Base-by-base conservation (phyloP, 2,888 invertebrate species). In the Frankliniella intonsa region DNA sequence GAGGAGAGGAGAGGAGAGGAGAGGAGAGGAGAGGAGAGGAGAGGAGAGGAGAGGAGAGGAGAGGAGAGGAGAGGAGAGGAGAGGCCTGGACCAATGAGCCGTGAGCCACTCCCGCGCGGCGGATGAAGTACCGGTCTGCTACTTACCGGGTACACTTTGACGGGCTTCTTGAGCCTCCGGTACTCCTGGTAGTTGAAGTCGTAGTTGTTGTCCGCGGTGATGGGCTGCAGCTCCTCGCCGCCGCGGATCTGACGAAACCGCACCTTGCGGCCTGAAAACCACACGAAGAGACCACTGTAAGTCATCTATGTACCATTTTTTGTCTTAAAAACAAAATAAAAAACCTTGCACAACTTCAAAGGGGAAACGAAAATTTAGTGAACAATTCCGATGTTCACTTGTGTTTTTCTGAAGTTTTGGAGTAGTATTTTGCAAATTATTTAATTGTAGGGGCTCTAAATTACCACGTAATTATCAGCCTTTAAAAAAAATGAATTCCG, bases 161-260 rank as follows among this genome's bases (percentile, higher is more conserved):
- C 94, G 19, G 93, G 94, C 83, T 91, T 90, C 85, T 95, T 94
- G 81, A 99, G 89, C 81, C 93, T 90, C 83, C 98, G 90, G 86
- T 99, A 98, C 89, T 99, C 99, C 89, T 99, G 99, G 89, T 97
- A 99, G 89, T 99, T 98, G 0, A 98, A 95, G 82, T 97, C 97
- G 88, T 97, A 99, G 88, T 98, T 99, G 88, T 95, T 91, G 88
- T 99, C 99, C 83, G 93, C 90, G 88, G 99, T 98, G 22, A 99
- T 88, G 84, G 92, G 90, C 0, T 94, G 93, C 80, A 98, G 88
- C 88, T 98, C 97, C 19, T 91, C 89, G 2, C 95, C 96, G 84
- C 93, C 91, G 17, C 97, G 91, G 81, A 95, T 91, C 87, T 98
- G 98, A 80, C 95, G 91, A 0, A 98, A 99, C 87, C 92, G 90